Base-by-base conservation (phyloP, 2,888 invertebrate genomes). In the Epinotia bilunana region DNA sequence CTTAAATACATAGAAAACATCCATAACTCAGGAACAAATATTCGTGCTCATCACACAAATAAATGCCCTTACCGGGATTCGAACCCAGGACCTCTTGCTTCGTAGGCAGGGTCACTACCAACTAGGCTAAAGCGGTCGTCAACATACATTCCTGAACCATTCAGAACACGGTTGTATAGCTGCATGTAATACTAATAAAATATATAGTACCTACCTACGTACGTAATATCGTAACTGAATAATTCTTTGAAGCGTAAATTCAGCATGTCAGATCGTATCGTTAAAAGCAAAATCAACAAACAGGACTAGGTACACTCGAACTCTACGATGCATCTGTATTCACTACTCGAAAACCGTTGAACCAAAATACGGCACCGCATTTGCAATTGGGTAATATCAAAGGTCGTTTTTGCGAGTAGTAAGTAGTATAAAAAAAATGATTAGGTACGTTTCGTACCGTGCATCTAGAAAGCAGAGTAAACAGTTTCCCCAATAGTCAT, bases 381-480 rank as follows among this genome's bases (percentile, higher is more conserved):
- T 58, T 64, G 39, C 58, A 70, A 69, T 28, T 57, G 1, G 7
- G 62, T 58, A 70, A 64, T 43, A 69, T 60, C 49, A 70, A 64
- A 74, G 53, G 7, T 43, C 53, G 65, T 69, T 55, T 73, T 69
- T 46, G 64, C 63, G 57, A 23, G 73, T 11, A 18, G 55, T 53
- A 74, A 28, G 33, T 33, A 39, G 39, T 39, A 39, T 39, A 39
- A 74, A 65, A 74, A 65, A 74, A 70, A 71, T 71, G 60, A 70
- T 74, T 71, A 65, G n/a, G 65, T 13, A 39, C 63, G n/a, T 53
- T 53, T 53, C 53, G n/a, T 28, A 23, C 60, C 71, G 11, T 70
- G 57, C 67, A 72, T 60, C 74, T 58, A 65, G 75, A 43, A 75
- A 61, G 67, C 67, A 75, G 72, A 67, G 67, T 65, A 75, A 75